A percentile compares a stretch with the other conserved stretches of the same genome.
phyloP scores from a whole-genome alignment of 2,888 invertebrate species.

The Endotricha flammealis region DNA sequence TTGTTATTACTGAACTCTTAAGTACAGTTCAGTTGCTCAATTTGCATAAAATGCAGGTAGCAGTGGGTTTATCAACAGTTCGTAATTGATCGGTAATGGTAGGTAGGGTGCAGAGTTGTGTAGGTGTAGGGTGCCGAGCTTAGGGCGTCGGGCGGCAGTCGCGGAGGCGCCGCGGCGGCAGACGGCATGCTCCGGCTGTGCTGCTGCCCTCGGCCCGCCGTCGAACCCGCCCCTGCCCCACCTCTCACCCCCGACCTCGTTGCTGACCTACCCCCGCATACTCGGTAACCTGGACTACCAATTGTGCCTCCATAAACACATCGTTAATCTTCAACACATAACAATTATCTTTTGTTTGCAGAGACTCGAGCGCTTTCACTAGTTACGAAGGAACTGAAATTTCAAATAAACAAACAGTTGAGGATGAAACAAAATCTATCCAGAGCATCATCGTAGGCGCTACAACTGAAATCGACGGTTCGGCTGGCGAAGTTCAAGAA shows the following conservation, averaged over 20 bases:
- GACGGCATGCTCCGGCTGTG: slow-evolving; percentile 59
- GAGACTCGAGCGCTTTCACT: slow-evolving; percentile 63
- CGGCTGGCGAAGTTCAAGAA: slow-evolving; percentile 26
- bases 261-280: slow-evolving; percentile 59
- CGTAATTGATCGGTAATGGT: slow-evolving; percentile 40
- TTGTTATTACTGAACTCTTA: no score
- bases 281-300: slow-evolving; percentile 48
- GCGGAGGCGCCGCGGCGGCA: slow-evolving; percentile 59
- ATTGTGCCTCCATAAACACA: no score
- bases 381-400: slow-evolving; percentile 29
- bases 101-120: slow-evolving; percentile 20
- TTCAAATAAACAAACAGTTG: slow-evolving; percentile 31
- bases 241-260: slow-evolving; percentile 59
- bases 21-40: slow-evolving; percentile 30
- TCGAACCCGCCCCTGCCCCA: slow-evolving; percentile 32
- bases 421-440: slow-evolving; percentile 29
- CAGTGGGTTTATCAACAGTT: slow-evolving; percentile 54
- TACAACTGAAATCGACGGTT: slow-evolving; percentile 24
- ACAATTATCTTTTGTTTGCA: slow-evolving; percentile 38
- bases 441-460: slow-evolving; percentile 27
- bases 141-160: slow-evolving; percentile 45
- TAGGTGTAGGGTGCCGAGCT: slow-evolving; percentile 6
- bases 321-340: slow-evolving; percentile 13
- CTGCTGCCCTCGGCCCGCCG: slow-evolving; percentile 43
- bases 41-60: slow-evolving; percentile 60